Percentiles rank a stretch among this genome's conserved stretches.
These are phyloP conservation scores for Parnassius orleans DNA, from an alignment of 2,888 invertebrate genomes.

Conservation along the genomic window DNA sequence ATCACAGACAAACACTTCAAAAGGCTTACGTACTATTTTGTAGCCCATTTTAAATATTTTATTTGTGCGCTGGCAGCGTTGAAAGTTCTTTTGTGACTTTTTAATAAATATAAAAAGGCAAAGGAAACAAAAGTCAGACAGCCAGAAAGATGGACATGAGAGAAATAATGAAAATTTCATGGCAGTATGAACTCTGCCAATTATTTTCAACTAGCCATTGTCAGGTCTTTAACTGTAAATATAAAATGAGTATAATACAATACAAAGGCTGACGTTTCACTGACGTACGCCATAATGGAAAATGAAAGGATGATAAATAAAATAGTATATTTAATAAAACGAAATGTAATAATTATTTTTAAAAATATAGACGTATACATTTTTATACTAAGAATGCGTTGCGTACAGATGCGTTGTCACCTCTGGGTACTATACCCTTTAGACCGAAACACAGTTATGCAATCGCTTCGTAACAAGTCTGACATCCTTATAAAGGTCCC, in stretches of 20 bases:
- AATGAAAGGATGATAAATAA: too few species aligned
- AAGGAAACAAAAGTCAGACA: neutral
- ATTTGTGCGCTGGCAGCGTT: neutral
- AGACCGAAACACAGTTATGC: too few species aligned
- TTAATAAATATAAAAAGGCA: neutral
- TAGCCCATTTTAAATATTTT: slow-evolving; percentile 2
- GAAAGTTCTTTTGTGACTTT: slow-evolving; percentile 1
- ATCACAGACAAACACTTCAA: neutral
- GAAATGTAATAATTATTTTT: too few species aligned
- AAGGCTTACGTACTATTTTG: neutral
- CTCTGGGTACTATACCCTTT: too few species aligned
- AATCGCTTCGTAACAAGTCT: too few species aligned
- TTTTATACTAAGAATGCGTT: too few species aligned
- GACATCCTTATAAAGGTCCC: too few species aligned
- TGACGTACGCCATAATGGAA: neutral
- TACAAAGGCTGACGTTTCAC: neutral
- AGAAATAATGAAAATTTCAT: slow-evolving; percentile 5
- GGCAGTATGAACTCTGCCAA: slow-evolving; percentile 8
- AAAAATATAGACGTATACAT: too few species aligned
- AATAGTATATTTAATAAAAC: too few species aligned
- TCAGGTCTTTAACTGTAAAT: slow-evolving; percentile 12
- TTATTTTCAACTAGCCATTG: slow-evolving; percentile 18
- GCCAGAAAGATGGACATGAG: neutral
- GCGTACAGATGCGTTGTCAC: rapidly evolving
- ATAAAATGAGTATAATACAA: neutral